Base-by-base conservation (phyloP, 2,797 vertebrate species). In the Neostethus bicornis region DNA sequence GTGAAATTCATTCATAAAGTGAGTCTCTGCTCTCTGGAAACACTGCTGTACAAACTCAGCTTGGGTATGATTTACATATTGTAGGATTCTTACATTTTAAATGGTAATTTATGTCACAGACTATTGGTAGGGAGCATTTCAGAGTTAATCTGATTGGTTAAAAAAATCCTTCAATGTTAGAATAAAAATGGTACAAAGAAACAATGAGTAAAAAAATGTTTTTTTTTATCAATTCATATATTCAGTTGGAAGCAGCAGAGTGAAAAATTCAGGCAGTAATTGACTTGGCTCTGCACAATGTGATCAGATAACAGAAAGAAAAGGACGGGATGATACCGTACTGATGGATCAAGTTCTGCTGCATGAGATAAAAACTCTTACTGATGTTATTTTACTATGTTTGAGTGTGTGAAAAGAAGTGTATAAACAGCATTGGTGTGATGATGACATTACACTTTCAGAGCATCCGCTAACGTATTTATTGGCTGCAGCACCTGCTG, bases 1-100 rank as follows among this genome's bases (percentile, higher is more conserved):
- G 28, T 50, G 23, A 57, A 56, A 5, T 43, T 19, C 47, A 24
- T 57, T 67, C 41, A 23, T 46, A 21, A 60, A 23, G 24, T 3
- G 25, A 29, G 21, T 29, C 13, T 25, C 14, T 25, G 26, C 38
- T 43, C 14, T 34, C 7, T 16, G 37, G 50, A 32, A n/a, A 41
- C 2, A 23, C 35, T n/a, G 32, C 24, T 42, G 29, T 43, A 29
- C 58, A 57, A 31, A 10, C 28, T 4, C 32, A 31, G 20, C 21
- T 14, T 11, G 31, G 5, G 32, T 2, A 28, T 28, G 26, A 25
- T 5, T 25, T 7, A 25, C 25, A 25, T 7, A 25, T 25, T 25
- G 24, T 25, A 25, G 25, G 25, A 25, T 5, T 25, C 5, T 25
- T 25, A 7, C 24, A 25, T 25, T 25, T 25, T 26, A 26, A 26